Percentiles rank a stretch among this genome's conserved stretches.
Conservation (phyloP, 2,797 vertebrate genomes). For the Cheirogaleus major region DNA sequence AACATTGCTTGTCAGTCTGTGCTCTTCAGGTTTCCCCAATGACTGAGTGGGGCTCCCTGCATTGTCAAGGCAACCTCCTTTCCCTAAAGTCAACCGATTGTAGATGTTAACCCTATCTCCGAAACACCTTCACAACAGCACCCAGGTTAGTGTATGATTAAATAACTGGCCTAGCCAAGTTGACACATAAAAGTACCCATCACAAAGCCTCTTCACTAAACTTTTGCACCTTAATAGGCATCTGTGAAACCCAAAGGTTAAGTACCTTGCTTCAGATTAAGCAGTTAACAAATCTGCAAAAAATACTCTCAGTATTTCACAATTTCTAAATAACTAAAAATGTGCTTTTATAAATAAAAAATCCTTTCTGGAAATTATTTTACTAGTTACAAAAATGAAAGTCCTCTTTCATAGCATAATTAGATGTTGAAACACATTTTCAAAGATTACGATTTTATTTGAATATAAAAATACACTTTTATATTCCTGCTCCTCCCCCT, state of each 20-base stretch:
- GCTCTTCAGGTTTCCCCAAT: not conserved
- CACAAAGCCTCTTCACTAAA: not conserved
- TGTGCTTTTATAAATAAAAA: not conserved
- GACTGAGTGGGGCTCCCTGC: not conserved
- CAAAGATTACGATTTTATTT: not conserved
- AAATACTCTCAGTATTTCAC: not conserved
- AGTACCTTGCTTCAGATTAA: too few relatives aligned
- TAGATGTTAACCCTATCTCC: not conserved
- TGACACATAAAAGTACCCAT: not conserved
- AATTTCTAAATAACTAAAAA: not conserved
- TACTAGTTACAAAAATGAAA: not conserved
- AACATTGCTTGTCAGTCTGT: not conserved
- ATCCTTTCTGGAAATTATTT: not conserved
- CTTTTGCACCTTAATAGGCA: not conserved
- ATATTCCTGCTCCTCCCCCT: not conserved
- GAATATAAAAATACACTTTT: not conserved
- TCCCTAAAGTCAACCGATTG: not conserved
- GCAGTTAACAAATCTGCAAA: not conserved
- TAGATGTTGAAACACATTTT: not conserved
- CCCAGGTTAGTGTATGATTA: not conserved
- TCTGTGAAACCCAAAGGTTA: not conserved
- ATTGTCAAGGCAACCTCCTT: not conserved
- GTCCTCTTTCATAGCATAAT: not conserved
- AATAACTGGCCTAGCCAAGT: not conserved
- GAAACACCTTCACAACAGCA: not conserved